Base-by-base conservation (phyloP, 2,888 invertebrate genomes). In the Eupithecia dodoneata region DNA sequence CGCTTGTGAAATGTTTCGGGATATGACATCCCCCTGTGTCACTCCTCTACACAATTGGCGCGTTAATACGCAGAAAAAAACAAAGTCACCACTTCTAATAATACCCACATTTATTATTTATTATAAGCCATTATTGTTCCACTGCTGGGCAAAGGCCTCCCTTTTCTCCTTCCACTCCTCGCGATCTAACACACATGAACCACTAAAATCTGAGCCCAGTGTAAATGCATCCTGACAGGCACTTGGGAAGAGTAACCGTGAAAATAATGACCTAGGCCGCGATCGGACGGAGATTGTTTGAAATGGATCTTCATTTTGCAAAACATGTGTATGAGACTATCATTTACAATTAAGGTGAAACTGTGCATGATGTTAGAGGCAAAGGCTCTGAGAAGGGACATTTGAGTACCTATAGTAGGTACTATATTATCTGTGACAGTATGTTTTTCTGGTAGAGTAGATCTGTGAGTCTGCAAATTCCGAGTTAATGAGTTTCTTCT, bases 251-350 rank as follows among this genome's bases (percentile, higher is more conserved):
- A 80, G 73, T 75, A 71, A 75, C 81, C 80, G 80, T 82, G 82
- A 81, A 81, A 81, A 79, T 81, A 82, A 82, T 82, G 74, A 77
- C 75, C 79, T 80, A 80, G 75, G 77, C 78, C 75, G 77, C 59
- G 71, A 69, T 75, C 73, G 63, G 71, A 75, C 75, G 78, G 80
- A 76, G 77, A 81, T 82, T 82, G 82, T 82, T 82, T 82, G 80
- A 78, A 76, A 82, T 80, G 81, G 80, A 73, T 76, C 81, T 76
- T 81, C 75, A 81, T 77, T 79, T 78, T 71, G 75, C 77, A 71
- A 80, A 79, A 71, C 76, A 75, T 74, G 77, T 74, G 74, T 79
- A 76, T 73, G 74, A 70, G 72, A 76, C 76, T 44, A 73, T 76
- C 70, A 76, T 76, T 76, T 79, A 74, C 74, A 76, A 76, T 76